Evolutionary conservation across 2,113 vertebrate genomes (phyloP).

Genomic region (Numida meleagris): DNA sequence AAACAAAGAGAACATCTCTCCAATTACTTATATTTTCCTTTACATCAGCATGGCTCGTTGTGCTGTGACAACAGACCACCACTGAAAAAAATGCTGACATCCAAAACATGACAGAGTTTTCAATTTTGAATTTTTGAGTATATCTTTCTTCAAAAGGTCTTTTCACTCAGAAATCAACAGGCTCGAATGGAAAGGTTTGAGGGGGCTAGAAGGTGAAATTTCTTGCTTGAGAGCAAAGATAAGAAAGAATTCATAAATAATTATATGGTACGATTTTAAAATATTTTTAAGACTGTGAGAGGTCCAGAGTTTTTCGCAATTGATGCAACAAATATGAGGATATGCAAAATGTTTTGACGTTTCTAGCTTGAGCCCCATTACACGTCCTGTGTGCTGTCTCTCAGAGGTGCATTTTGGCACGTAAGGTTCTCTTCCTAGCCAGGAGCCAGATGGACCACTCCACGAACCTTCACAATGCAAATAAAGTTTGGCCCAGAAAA

Average conservation of each 20-base stretch:
- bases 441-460: conserved; percentile 61
- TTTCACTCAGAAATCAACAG: neutral
- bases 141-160: neutral
- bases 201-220: neutral
- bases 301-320: conserved; percentile 37
- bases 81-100: rapidly evolving
- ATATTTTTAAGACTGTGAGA: conserved; percentile 16
- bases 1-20: neutral
- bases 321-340: conserved; percentile 48
- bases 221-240: neutral
- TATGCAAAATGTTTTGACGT: conserved; percentile 62
- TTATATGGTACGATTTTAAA: neutral
- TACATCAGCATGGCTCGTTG: neutral
- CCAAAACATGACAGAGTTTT: neutral
- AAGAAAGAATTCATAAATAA: neutral
- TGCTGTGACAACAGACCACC: neutral
- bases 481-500: conserved; percentile 54
- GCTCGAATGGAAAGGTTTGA: neutral
- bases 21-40: neutral
- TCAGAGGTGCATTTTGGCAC: conserved; percentile 64
- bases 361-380: conserved; percentile 43
- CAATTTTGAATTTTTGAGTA: neutral
- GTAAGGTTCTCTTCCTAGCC: conserved; percentile 45
- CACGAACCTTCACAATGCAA: conserved; percentile 39
- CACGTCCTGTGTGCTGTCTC: conserved; percentile 22